Evolutionary conservation across 2,888 invertebrate genomes (phyloP).

Genomic region (Trachelus tabidus): DNA sequence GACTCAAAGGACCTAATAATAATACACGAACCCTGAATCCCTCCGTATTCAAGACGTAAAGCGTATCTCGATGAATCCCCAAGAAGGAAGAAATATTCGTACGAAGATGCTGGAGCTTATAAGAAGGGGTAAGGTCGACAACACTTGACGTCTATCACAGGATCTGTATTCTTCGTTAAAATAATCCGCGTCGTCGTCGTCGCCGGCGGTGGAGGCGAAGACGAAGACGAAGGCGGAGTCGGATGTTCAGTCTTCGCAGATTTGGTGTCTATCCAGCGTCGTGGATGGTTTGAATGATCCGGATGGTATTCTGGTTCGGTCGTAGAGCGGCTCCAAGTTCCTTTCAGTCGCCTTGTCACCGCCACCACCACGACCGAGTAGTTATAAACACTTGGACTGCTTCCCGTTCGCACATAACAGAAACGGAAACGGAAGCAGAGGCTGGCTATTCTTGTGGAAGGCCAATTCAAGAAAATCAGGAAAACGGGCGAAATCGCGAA

Average conservation of each 20-base stretch:
- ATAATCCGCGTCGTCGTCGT: neutral
- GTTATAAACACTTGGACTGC: slow-evolving; percentile 47
- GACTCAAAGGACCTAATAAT: neutral
- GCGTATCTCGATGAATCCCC: neutral
- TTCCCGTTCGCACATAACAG: slow-evolving; percentile 44
- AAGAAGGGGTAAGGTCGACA: neutral
- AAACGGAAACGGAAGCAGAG: slow-evolving; percentile 23
- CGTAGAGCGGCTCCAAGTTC: slow-evolving; percentile 8
- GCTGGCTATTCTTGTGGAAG: neutral
- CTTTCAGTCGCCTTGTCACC: slow-evolving; percentile 36
- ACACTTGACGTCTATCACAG: neutral
- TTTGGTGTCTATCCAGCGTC: neutral
- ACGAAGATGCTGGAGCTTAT: neutral
- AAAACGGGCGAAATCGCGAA: slow-evolving; percentile 4
- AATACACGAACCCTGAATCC: neutral
- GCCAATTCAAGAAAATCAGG: neutral
- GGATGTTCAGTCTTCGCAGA: neutral
- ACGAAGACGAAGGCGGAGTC: slow-evolving; percentile 1
- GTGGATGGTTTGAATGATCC: neutral
- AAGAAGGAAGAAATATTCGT: neutral
- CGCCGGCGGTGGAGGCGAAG: neutral
- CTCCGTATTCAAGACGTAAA: neutral
- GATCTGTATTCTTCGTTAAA: neutral
- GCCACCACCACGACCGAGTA: slow-evolving; percentile 38
- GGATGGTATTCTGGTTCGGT: slow-evolving; percentile 1